phyloP scores from a whole-genome alignment of 2,113 vertebrate species.

The Pelodiscus sinensis region DNA sequence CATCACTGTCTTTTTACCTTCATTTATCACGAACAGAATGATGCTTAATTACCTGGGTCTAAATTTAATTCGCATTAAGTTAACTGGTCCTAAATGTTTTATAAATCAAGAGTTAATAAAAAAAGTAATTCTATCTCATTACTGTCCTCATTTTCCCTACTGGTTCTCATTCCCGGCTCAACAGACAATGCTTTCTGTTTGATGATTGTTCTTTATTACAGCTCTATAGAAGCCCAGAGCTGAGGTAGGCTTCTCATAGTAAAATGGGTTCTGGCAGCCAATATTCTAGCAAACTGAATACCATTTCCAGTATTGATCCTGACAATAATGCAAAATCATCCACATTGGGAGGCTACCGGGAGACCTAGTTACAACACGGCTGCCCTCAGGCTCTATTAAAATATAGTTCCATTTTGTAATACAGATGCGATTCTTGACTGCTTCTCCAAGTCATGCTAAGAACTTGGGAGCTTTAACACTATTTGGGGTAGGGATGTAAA shows the following conservation, averaged over 20 bases:
- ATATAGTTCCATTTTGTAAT: background rate
- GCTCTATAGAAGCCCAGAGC: background rate
- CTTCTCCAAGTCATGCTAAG: background rate
- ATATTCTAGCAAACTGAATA: background rate
- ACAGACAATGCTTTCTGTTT: background rate
- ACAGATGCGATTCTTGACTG: background rate
- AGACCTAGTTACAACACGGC: background rate
- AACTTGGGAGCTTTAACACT: background rate
- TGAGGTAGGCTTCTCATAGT: background rate
- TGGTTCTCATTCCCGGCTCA: slow-evolving; percentile 7
- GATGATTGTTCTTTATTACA: background rate
- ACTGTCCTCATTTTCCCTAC: background rate
- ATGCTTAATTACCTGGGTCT: slow-evolving; percentile 12
- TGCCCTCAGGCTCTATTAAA: background rate
- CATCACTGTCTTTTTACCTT: background rate
- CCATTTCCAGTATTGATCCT: background rate
- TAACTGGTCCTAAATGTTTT: slow-evolving; percentile 10
- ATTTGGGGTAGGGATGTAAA: background rate
- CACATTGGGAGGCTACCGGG: background rate
- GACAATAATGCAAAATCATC: background rate
- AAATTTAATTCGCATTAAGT: slow-evolving; percentile 33
- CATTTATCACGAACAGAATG: background rate
- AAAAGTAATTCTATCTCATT: slow-evolving; percentile 26
- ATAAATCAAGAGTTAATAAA: slow-evolving; percentile 38
- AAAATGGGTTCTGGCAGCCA: background rate